These are phyloP conservation scores for Rhyacichthys aspro DNA, from an alignment of 2,797 vertebrate species.

Conservation along the genomic window DNA sequence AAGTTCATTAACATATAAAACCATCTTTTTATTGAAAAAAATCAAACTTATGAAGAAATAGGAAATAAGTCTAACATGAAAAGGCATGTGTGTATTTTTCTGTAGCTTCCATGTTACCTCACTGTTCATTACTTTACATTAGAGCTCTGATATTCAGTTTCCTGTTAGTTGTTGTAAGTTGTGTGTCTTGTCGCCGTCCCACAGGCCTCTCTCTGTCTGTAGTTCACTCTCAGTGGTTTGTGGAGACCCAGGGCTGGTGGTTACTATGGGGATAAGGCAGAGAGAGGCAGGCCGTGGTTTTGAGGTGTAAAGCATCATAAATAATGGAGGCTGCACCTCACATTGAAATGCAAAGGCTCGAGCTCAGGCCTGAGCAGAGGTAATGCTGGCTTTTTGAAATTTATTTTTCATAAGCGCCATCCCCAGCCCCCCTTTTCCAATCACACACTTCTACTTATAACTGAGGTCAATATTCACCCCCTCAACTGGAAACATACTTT, in stretches of 20 bases:
- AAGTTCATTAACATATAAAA: no score
- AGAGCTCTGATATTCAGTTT: no score
- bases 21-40: no score
- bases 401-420: slow-evolving; percentile 79
- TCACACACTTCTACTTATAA: slow-evolving; percentile 39
- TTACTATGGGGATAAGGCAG: slow-evolving; percentile 81
- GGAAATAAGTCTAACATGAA: no score
- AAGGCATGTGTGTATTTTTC: no score
- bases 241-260: slow-evolving; percentile 60
- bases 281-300: slow-evolving; percentile 71
- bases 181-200: slow-evolving; percentile 27
- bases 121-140: no score
- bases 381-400: slow-evolving; percentile 83
- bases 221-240: slow-evolving; percentile 25
- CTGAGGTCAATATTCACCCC: slow-evolving; percentile 11
- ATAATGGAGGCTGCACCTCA: slow-evolving; percentile 82
- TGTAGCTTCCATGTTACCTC: no score
- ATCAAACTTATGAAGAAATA: no score
- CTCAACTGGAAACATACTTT: slow-evolving; percentile 47
- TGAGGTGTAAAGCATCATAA: slow-evolving; percentile 85
- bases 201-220: slow-evolving; percentile 18
- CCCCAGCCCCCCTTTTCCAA: slow-evolving; percentile 34
- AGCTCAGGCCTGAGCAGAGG: slow-evolving; percentile 76
- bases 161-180: slow-evolving; percentile 36
- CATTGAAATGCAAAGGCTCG: slow-evolving; percentile 86